Conservation (phyloP, 2,113 vertebrate species). For the Coptodon bakossiorum region DNA sequence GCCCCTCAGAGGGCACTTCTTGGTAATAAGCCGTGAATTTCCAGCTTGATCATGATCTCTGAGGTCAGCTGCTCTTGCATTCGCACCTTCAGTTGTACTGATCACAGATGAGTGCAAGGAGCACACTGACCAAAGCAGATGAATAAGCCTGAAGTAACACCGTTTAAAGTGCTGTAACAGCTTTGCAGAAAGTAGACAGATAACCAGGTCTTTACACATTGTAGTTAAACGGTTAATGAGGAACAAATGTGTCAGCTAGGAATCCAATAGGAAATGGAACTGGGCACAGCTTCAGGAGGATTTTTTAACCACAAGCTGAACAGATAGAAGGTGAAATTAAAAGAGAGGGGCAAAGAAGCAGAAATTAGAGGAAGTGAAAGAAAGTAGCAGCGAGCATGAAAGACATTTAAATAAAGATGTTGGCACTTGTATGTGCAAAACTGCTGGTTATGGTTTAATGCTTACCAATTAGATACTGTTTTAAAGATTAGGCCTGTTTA, state of each 20-base stretch:
- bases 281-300: not conserved
- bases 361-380: not conserved
- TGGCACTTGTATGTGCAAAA: not conserved
- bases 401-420: not conserved
- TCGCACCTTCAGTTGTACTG: not conserved
- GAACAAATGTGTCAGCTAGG: not conserved
- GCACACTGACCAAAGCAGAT: not conserved
- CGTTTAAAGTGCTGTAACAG: not conserved
- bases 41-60: not conserved
- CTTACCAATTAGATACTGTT: not conserved
- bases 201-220: not conserved
- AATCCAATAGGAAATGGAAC: not conserved
- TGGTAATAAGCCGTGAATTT: not conserved
- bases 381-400: not conserved
- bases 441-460: not conserved
- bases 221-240: not conserved
- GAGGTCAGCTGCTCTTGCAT: not conserved
- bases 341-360: not conserved
- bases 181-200: rapidly evolving
- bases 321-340: not conserved
- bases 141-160: not conserved
- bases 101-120: not conserved
- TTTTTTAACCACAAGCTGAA: not conserved
- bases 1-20: not conserved
- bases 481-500: not conserved